These are phyloP conservation scores for Propsilocerus akamusi DNA, from an alignment of 1,140 invertebrate genomes.

Conservation along the genomic window DNA sequence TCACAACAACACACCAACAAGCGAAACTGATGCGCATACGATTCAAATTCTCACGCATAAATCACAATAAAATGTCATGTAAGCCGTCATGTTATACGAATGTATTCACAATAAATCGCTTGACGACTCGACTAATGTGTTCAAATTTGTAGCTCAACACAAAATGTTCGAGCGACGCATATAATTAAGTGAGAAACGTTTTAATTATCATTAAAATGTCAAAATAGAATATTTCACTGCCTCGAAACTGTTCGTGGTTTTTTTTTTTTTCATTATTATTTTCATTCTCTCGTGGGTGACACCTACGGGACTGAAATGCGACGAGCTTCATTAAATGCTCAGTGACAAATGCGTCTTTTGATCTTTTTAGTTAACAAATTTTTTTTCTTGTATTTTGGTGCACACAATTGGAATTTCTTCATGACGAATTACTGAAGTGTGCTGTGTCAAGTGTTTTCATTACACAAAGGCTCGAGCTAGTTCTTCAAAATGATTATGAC, in stretches of 20 bases:
- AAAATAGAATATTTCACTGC: background rate
- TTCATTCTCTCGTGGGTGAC: too few species aligned
- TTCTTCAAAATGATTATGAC: too few species aligned
- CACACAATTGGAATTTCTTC: too few species aligned
- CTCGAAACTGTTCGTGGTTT: background rate
- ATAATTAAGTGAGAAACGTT: slow-evolving; percentile 3
- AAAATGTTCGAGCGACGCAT: background rate
- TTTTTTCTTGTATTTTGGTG: too few species aligned
- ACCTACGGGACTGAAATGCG: background rate
- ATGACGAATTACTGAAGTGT: too few species aligned
- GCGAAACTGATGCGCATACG: too few species aligned
- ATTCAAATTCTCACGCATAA: background rate
- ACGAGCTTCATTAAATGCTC: background rate
- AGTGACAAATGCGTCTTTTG: background rate
- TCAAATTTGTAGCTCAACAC: too few species aligned
- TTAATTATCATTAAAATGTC: slow-evolving; percentile 3
- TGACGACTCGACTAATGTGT: background rate
- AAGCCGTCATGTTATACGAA: too few species aligned
- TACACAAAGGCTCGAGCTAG: too few species aligned
- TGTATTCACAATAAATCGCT: slow-evolving; percentile 1
- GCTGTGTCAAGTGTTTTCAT: too few species aligned
- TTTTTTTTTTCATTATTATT: background rate
- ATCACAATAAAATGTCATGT: background rate
- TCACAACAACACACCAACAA: too few species aligned
- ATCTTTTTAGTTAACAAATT: too few species aligned